Base-by-base conservation (phyloP, 2,113 vertebrate species). In the Aegotheles bennettii region DNA sequence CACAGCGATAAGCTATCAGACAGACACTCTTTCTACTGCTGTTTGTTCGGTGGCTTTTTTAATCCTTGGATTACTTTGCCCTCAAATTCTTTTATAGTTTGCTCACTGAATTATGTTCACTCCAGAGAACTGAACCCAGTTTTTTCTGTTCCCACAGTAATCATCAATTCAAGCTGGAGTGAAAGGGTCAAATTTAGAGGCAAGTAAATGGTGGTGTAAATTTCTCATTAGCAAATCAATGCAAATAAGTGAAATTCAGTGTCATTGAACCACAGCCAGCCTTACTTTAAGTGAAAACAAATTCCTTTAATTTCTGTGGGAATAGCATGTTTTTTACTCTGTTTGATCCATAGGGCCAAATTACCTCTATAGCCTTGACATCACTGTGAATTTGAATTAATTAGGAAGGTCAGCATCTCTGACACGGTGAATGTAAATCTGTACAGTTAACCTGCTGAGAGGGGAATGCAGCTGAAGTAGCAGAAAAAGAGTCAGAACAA, bases 71-170 rank as follows among this genome's bases (percentile, higher is more conserved):
- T 96, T 97, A 96, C 53, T 84, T 73, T 83, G 61, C 43, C 13
- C 10, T 94, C 47, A 16, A 87, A 96, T 91, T 81, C 84, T 92
- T 96, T 94, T 91, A 95, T 43, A 63, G 83, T 87, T 96, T 95
- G 33, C 79, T 95, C 83, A 71, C 79, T 95, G 88, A 95, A 94
- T 95, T 97, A 90, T 75, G 84, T 86, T 94, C 90, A 82, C 59
- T 94, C 35, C 88, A 78, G 68, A 93, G 65, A 54, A 82, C 33
- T 69, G 71, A 94, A 93, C 96, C 90, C 70, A 84, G 42, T 84
- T 75, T 87, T 70, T 94, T 87, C 95, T 96, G 67, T 97, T 97
- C 94, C 89, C 92, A 97, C 84, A 85, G 85, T 47, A 89, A 84
- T 67, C 84, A 92, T 86, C 91, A 92, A 93, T 84, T 97, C 93